phyloP scores from a whole-genome alignment of 2,888 invertebrate genomes.

The Notodromas monacha region DNA sequence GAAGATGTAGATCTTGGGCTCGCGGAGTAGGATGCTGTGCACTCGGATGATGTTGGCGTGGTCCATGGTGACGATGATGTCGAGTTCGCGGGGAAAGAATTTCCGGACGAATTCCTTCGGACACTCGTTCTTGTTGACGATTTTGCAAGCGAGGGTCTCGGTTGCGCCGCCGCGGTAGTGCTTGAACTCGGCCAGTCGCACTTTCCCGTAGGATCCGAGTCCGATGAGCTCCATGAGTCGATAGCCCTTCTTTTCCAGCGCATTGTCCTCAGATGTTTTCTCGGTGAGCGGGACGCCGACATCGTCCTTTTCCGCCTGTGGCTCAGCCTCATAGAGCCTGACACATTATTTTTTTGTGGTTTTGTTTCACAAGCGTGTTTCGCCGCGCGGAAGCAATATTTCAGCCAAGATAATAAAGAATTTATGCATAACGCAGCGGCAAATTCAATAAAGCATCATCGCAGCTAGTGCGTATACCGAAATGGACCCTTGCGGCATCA shows the following conservation, averaged over 20 bases:
- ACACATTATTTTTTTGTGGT: too few relatives aligned
- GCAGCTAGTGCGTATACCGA: too few relatives aligned
- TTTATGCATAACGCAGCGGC: too few relatives aligned
- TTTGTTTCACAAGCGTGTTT: too few relatives aligned
- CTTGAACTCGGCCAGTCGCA: constrained; percentile 53
- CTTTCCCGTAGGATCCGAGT: constrained; percentile 64
- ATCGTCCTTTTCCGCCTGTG: too few relatives aligned
- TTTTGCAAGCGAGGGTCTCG: constrained; percentile 47
- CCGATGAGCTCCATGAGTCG: constrained; percentile 47
- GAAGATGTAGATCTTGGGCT: constrained; percentile 36
- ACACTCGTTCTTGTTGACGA: constrained; percentile 33
- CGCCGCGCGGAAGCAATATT: too few relatives aligned
- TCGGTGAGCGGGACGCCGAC: too few relatives aligned
- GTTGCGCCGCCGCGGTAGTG: too few relatives aligned
- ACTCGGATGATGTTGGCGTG: constrained; percentile 47
- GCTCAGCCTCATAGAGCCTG: too few relatives aligned
- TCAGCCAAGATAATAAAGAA: too few relatives aligned
- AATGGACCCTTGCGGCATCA: too few relatives aligned
- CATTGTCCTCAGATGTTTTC: constrained; percentile 55
- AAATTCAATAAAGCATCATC: too few relatives aligned
- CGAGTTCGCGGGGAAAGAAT: constrained; percentile 48
- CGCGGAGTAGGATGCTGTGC: constrained; percentile 36
- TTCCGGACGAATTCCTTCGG: constrained; percentile 41
- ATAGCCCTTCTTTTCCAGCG: constrained; percentile 50
- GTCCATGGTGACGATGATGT: constrained; percentile 34